Conservation (phyloP, 2,888 invertebrate genomes). For the Epinotia demarniana region DNA sequence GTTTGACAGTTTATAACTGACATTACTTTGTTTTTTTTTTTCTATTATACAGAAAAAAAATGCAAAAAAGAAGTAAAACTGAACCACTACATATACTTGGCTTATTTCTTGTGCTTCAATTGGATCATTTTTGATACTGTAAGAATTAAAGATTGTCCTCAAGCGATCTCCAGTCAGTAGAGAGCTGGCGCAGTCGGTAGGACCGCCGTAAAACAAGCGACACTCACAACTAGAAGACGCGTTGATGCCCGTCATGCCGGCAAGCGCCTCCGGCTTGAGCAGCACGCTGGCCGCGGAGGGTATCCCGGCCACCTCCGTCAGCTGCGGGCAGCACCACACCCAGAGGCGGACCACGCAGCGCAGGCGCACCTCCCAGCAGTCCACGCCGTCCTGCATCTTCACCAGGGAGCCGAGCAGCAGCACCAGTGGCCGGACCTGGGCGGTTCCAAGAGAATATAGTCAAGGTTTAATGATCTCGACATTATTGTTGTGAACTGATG, state of each 20-base stretch:
- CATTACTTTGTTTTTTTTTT: too few relatives aligned
- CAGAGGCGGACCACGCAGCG: slow-evolving; percentile 95
- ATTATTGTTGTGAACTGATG: too few relatives aligned
- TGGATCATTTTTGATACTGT: too few relatives aligned
- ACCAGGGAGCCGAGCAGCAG: slow-evolving; percentile 93
- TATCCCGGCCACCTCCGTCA: slow-evolving; percentile 79
- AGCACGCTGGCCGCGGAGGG: slow-evolving; percentile 73
- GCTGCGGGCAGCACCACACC: slow-evolving; percentile 82
- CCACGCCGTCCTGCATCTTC: slow-evolving; percentile 92
- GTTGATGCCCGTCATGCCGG: slow-evolving; percentile 74
- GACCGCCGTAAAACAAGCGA: background rate
- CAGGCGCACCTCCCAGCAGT: slow-evolving; percentile 97
- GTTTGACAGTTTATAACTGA: too few relatives aligned
- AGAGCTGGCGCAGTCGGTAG: too few relatives aligned
- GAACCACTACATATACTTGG: too few relatives aligned
- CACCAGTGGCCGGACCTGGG: slow-evolving; percentile 93
- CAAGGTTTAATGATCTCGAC: slow-evolving; percentile 6
- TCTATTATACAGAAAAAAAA: too few relatives aligned
- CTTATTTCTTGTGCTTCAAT: too few relatives aligned
- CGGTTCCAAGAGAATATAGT: background rate
- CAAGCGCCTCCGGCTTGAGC: slow-evolving; percentile 71
- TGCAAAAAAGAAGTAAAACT: too few relatives aligned
- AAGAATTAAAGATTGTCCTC: too few relatives aligned
- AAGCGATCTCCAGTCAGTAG: too few relatives aligned
- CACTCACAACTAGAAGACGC: slow-evolving; percentile 82